Evolutionary conservation across 2,888 invertebrate species (phyloP).

Genomic region (Zelleria hepariella): DNA sequence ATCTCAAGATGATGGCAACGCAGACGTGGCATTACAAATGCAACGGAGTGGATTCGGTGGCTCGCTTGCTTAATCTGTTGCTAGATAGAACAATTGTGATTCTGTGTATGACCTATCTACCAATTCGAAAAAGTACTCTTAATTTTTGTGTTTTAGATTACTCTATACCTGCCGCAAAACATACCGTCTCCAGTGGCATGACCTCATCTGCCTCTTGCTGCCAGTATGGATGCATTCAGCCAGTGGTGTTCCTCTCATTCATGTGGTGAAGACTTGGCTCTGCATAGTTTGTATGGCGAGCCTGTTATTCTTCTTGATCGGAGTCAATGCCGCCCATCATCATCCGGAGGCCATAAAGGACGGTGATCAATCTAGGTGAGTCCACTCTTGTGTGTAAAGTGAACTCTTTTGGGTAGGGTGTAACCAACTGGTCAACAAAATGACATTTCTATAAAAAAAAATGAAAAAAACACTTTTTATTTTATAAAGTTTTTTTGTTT

Average conservation of each 20-base stretch:
- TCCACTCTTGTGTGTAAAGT: neutral
- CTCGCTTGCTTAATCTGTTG: too few relatives aligned
- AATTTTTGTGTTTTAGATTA: neutral
- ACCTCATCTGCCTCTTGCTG: slow-evolving; percentile 39
- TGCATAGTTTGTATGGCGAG: slow-evolving; percentile 71
- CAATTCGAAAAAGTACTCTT: too few relatives aligned
- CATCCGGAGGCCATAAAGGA: slow-evolving; percentile 86
- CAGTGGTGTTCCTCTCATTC: slow-evolving; percentile 33
- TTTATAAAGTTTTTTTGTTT: too few relatives aligned
- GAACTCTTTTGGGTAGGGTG: too few relatives aligned
- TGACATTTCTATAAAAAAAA: too few relatives aligned
- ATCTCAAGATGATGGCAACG: too few relatives aligned
- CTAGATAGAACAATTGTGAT: too few relatives aligned
- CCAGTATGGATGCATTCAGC: slow-evolving; percentile 55
- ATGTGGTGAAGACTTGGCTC: slow-evolving; percentile 67
- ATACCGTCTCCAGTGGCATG: slow-evolving; percentile 30
- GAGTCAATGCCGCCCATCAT: slow-evolving; percentile 84
- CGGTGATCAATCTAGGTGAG: slow-evolving; percentile 77
- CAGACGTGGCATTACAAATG: too few relatives aligned
- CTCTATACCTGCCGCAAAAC: neutral
- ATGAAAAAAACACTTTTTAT: too few relatives aligned
- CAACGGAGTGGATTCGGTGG: too few relatives aligned
- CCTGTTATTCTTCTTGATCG: slow-evolving; percentile 75
- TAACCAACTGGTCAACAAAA: too few relatives aligned
- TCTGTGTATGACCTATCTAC: too few relatives aligned